Conservation (phyloP, 1,140 invertebrate genomes). For the Euglossa dilemma region DNA sequence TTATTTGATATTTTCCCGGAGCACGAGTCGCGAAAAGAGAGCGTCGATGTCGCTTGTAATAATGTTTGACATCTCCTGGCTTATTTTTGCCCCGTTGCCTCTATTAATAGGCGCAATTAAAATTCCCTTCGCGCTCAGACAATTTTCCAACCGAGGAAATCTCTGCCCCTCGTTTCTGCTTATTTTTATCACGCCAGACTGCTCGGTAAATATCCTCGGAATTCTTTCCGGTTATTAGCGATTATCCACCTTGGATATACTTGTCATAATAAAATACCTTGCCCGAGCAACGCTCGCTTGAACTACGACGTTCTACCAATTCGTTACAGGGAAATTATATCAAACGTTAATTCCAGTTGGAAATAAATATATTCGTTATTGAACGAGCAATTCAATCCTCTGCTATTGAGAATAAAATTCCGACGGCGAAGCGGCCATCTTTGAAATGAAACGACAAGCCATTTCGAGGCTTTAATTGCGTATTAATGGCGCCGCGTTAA, state of each 20-base stretch:
- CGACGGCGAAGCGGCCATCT: no score
- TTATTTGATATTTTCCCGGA: background rate
- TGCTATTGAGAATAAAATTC: no score
- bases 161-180: background rate
- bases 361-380: no score
- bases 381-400: no score
- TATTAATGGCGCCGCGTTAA: background rate
- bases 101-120: constrained; percentile 40
- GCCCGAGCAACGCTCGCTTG: no score
- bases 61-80: constrained; percentile 4
- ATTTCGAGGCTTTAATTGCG: background rate
- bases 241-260: background rate
- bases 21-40: background rate
- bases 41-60: background rate
- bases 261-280: background rate
- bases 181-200: constrained; percentile 12
- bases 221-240: background rate
- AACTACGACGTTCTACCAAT: background rate
- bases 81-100: constrained; percentile 4
- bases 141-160: constrained; percentile 31
- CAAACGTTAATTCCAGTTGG: no score
- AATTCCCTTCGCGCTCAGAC: constrained; percentile 28
- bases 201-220: constrained; percentile 20
- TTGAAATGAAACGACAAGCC: background rate
- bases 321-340: background rate